Evolutionary conservation across 2,888 invertebrate genomes (phyloP).

Genomic region (Oligia fasciuncula): DNA sequence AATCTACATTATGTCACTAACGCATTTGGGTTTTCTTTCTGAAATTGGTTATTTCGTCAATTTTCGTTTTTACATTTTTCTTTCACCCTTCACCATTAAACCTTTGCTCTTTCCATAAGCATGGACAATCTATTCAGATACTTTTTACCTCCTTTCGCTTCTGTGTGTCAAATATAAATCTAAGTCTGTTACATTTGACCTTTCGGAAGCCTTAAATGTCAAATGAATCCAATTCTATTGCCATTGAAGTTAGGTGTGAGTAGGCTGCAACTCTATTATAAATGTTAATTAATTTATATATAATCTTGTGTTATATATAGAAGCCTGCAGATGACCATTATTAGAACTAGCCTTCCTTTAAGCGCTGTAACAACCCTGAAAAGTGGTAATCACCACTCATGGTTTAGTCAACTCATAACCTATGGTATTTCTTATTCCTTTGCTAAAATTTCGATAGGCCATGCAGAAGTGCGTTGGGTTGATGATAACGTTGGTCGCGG

Average conservation of each 20-base stretch:
- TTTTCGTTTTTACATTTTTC: not conserved
- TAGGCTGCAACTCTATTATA: conserved; percentile 39
- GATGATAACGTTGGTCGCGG: too few relatives aligned
- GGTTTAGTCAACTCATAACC: not conserved
- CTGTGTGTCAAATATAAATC: conserved; percentile 27
- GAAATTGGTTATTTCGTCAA: not conserved
- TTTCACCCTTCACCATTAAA: not conserved
- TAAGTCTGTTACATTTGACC: conserved; percentile 17
- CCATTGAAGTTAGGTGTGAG: conserved; percentile 33
- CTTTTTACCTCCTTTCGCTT: conserved; percentile 26
- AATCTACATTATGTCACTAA: not conserved
- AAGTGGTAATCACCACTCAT: not conserved
- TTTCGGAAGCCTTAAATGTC: conserved; percentile 49
- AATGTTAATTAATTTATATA: conserved; percentile 42
- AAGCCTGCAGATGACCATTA: conserved; percentile 1
- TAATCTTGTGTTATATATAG: not conserved
- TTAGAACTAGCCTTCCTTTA: conserved; percentile 3
- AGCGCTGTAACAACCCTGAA: not conserved
- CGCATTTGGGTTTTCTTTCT: not conserved
- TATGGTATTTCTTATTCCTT: not conserved
- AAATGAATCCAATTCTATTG: conserved; percentile 23
- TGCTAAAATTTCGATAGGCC: too few relatives aligned
- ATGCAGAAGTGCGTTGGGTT: too few relatives aligned
- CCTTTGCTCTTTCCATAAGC: not conserved
- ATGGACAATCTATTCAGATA: not conserved